Base-by-base conservation (phyloP, 2,113 vertebrate species). In the Columba janthina region DNA sequence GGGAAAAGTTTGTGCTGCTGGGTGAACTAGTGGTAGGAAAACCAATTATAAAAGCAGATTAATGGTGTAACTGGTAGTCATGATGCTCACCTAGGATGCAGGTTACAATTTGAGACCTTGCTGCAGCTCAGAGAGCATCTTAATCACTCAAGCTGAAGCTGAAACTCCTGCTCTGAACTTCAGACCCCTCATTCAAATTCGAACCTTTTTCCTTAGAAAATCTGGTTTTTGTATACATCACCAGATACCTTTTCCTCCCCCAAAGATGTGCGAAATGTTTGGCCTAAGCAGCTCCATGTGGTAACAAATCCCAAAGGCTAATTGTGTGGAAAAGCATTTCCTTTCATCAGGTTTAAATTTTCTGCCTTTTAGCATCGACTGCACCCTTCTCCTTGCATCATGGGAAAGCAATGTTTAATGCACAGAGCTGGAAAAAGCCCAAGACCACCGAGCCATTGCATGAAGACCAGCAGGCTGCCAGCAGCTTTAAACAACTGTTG, bases 341-440 rank as follows among this genome's bases (percentile, higher is more conserved):
- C 92, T 96, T 97, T 96, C 94, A 96, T 96, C 93, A 93, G 90
- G 94, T 96, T 97, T 95, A 94, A 80, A 94, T 96, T 96, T 96
- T 94, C 76, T 96, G 94, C 93, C 85, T 96, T 96, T 90, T 96
- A 96, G 79, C 60, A 6, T 74, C 2, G 44, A 92, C 93, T 95
- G 90, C 90, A 74, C 72, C 95, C 94, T 94, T 94, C 93, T 88
- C 54, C 93, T 94, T 96, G 93, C 96, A 93, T 96, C 96, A 96
- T 85, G 32, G 76, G 96, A 97, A 94, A 95, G 85, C 76, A 95
- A 95, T 90, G 92, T 57, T 93, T 80, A 96, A 95, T 88, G 93
- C 92, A 96, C 85, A 48, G 85, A 67, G 61, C 88, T 97, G 96
- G 96, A 97, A 88, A 21, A 17, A 60, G 88, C 93, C 96, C 94